A percentile compares a stretch with the other conserved stretches of the same genome.
Evolutionary conservation across 2,797 vertebrate species (phyloP).

Genomic region (Falco biarmicus): DNA sequence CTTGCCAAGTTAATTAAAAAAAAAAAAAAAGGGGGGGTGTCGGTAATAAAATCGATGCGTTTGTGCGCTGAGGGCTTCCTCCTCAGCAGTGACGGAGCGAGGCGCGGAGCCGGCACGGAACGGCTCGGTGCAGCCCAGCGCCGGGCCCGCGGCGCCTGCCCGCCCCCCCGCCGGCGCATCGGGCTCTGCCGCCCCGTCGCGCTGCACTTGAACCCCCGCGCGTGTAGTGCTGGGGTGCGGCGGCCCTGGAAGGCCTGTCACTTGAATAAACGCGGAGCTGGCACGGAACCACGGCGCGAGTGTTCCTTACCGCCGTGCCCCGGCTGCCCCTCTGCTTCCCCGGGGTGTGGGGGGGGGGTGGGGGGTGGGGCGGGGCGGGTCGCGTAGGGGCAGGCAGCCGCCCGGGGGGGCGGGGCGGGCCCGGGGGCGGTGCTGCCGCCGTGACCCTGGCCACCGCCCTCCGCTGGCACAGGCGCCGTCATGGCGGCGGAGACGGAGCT

Average conservation of each 20-base stretch:
- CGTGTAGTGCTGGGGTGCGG: not conserved
- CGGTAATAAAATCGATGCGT: accelerated
- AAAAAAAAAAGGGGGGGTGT: too few relatives aligned
- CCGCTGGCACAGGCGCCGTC: not conserved
- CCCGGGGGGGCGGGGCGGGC: too few relatives aligned
- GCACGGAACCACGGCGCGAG: too few relatives aligned
- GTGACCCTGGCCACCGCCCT: not conserved
- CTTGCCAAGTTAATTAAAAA: not conserved
- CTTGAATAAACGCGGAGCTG: not conserved
- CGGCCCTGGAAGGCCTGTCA: accelerated
- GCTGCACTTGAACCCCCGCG: not conserved
- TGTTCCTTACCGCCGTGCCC: not conserved
- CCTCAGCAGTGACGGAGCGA: not conserved
- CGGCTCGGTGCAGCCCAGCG: too few relatives aligned
- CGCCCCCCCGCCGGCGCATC: not conserved
- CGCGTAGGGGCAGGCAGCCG: too few relatives aligned
- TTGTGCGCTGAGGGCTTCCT: accelerated
- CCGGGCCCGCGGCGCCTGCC: too few relatives aligned
- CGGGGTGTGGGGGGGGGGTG: too few relatives aligned
- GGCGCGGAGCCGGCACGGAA: not conserved
- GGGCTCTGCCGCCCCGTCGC: not conserved
- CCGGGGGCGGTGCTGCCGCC: not conserved
- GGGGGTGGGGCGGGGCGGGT: too few relatives aligned
- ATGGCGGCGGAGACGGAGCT: not conserved
- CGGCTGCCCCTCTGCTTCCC: too few relatives aligned